These are phyloP conservation scores for Ashinkailepas kermadecensis DNA, from an alignment of 2,888 invertebrate genomes.

Conservation along the genomic window DNA sequence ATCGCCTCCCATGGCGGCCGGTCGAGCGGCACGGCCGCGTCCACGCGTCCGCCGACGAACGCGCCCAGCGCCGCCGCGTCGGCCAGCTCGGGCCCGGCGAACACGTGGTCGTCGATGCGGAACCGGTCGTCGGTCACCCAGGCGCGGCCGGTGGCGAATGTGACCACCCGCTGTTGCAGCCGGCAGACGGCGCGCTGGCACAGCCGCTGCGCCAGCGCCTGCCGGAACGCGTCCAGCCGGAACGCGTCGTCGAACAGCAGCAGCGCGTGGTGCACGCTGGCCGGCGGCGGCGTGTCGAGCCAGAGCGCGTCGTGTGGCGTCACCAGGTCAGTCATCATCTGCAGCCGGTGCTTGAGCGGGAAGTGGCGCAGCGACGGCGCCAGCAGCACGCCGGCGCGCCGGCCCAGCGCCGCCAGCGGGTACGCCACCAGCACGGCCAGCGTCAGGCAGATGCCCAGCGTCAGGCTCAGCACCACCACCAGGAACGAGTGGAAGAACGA, in stretches of 20 bases:
- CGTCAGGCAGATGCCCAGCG: slow-evolving; percentile 25
- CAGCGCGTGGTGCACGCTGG: slow-evolving; percentile 43
- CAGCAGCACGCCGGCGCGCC: slow-evolving; percentile 37
- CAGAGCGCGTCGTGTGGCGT: slow-evolving; percentile 43
- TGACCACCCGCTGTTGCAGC: slow-evolving; percentile 44
- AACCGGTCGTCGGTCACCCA: slow-evolving; percentile 48
- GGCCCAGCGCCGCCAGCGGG: slow-evolving; percentile 40
- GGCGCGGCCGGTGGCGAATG: slow-evolving; percentile 43
- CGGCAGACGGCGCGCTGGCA: slow-evolving; percentile 38
- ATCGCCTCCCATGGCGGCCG: slow-evolving; percentile 50
- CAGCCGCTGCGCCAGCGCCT: slow-evolving; percentile 44
- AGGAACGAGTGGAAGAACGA: slow-evolving; percentile 41
- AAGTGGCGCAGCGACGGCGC: slow-evolving; percentile 36
- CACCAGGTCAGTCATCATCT: slow-evolving; percentile 32
- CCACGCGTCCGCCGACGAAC: slow-evolving; percentile 44
- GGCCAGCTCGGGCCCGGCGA: slow-evolving; percentile 41
- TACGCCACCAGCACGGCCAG: slow-evolving; percentile 41
- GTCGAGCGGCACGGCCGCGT: slow-evolving; percentile 41
- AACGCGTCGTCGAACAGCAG: slow-evolving; percentile 46
- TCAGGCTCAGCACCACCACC: slow-evolving; percentile 42
- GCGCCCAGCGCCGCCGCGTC: slow-evolving; percentile 36
- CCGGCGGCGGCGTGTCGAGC: slow-evolving; percentile 39
- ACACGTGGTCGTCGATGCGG: slow-evolving; percentile 48
- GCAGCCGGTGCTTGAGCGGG: not conserved
- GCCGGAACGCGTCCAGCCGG: slow-evolving; percentile 43